Percentiles rank a stretch among this genome's conserved stretches.
Evolutionary conservation across 2,888 invertebrate genomes (phyloP).

Genomic region (Marasmarcha lunaedactyla): DNA sequence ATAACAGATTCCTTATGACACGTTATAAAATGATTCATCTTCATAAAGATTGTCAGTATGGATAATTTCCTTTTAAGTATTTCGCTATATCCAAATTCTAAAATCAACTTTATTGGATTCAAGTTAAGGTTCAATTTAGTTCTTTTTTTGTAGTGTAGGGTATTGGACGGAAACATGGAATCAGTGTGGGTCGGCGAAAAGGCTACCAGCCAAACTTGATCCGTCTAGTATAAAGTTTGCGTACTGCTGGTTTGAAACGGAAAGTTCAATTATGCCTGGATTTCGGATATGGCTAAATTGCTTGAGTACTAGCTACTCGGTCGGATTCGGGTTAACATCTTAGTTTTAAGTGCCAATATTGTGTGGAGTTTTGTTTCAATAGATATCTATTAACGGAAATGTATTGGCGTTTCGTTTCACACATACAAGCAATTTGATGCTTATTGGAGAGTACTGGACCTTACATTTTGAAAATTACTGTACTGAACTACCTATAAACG

Average conservation of each 20-base stretch:
- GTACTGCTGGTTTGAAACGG: not conserved
- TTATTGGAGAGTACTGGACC: no score
- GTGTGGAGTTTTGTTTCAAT: not conserved
- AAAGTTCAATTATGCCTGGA: conserved; percentile 38
- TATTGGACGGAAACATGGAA: conserved; percentile 53
- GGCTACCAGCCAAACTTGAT: conserved; percentile 33
- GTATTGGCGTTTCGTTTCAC: no score
- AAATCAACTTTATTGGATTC: conserved; percentile 18
- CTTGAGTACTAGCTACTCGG: conserved; percentile 54
- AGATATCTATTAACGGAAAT: not conserved
- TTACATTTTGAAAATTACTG: no score
- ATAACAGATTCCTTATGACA: not conserved
- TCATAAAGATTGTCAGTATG: not conserved
- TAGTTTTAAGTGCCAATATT: conserved; percentile 16
- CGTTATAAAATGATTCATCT: conserved; percentile 1
- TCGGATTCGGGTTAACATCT: conserved; percentile 32
- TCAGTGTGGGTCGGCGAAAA: conserved; percentile 48
- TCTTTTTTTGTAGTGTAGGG: not conserved
- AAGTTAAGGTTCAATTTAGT: conserved; percentile 1
- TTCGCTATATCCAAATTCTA: conserved; percentile 18
- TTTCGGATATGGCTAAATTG: conserved; percentile 46
- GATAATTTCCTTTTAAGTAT: conserved; percentile 22
- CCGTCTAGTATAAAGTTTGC: conserved; percentile 12
- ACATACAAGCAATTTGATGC: no score
- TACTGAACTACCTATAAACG: no score